Conservation (phyloP, 53 echinoderm and acorn worm genomes). For the Echinarachnius parma region DNA sequence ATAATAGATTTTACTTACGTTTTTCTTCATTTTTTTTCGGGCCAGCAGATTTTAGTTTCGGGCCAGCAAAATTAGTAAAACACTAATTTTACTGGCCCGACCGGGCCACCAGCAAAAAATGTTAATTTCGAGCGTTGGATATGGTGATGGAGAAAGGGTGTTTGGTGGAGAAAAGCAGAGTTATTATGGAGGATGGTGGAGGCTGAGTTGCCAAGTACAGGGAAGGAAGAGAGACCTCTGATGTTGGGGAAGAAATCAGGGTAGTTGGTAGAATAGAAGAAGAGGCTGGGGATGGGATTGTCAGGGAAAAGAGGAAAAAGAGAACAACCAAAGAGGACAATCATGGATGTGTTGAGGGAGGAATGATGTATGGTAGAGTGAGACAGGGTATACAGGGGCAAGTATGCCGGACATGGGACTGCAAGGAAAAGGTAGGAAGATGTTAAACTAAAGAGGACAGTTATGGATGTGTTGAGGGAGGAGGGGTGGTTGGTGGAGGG, state of each 20-base stretch:
- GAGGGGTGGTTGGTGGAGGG: neutral
- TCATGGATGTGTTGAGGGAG: neutral
- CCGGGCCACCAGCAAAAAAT: too few relatives aligned
- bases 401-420: neutral
- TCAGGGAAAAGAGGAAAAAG: neutral
- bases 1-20: too few relatives aligned
- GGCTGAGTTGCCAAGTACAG: neutral
- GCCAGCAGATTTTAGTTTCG: too few relatives aligned
- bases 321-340: neutral
- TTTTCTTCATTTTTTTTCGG: too few relatives aligned
- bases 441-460: too few relatives aligned
- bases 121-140: too few relatives aligned
- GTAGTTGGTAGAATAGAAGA: neutral
- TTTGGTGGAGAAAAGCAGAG: too few relatives aligned
- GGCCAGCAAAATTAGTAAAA: too few relatives aligned
- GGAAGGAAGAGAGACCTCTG: neutral
- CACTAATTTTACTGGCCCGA: too few relatives aligned
- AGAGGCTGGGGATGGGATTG: neutral
- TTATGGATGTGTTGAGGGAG: neutral
- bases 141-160: neutral
- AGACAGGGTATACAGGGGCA: neutral
- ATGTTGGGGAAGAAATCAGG: neutral
- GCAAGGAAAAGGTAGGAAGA: neutral
- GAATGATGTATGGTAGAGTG: neutral
- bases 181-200: too few relatives aligned